These are phyloP conservation scores for Hepsetus odoe DNA, from an alignment of 2,113 vertebrate species.

Conservation along the genomic window DNA sequence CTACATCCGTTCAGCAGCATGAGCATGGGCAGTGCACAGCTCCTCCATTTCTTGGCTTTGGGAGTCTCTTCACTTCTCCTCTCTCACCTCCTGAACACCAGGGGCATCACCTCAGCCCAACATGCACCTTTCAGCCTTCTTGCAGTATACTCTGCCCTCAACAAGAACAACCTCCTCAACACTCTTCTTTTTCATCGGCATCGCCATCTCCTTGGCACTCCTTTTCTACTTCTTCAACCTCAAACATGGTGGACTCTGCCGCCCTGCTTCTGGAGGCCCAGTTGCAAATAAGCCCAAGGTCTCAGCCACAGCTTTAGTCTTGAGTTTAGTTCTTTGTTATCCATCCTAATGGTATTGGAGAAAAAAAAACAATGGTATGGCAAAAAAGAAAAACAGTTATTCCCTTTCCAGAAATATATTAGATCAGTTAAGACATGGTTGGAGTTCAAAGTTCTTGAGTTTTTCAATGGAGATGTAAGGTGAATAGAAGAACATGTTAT, in stretches of 20 bases:
- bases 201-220: neutral
- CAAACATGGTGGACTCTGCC: constrained; percentile 12
- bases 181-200: neutral
- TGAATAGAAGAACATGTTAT: too few species aligned
- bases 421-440: neutral
- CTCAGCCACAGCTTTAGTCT: constrained; percentile 7
- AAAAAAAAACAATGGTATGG: neutral
- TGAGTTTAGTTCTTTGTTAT: neutral
- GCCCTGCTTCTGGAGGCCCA: constrained; percentile 35
- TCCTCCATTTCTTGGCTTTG: neutral
- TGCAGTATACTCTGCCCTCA: neutral
- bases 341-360: neutral
- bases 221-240: constrained; percentile 8
- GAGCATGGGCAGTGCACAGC: neutral
- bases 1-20: neutral
- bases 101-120: neutral
- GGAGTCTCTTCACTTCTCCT: neutral
- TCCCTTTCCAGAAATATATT: neutral
- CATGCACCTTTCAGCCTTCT: neutral
- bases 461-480: too few species aligned
- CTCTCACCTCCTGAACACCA: neutral
- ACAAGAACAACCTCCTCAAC: neutral
- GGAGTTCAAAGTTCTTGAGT: neutral
- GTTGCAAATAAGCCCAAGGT: constrained; percentile 36
- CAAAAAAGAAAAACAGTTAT: neutral